These are phyloP conservation scores for Aegithalos caudatus DNA, from an alignment of 2,113 vertebrate species.

Conservation along the genomic window DNA sequence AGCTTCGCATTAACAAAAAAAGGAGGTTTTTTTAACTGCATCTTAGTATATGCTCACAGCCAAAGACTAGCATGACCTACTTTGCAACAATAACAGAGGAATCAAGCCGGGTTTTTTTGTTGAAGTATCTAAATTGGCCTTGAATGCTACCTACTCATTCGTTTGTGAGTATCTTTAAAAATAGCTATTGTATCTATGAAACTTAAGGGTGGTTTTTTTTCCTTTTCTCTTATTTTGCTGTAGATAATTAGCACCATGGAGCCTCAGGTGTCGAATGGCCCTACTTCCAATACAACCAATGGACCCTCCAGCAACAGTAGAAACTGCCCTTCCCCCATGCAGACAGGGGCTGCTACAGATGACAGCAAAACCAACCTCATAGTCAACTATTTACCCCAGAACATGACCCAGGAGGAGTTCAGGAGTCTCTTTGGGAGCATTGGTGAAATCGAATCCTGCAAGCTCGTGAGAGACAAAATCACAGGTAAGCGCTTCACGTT, in stretches of 20 bases:
- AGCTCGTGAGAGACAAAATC: conserved; percentile 98
- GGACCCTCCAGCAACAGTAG: conserved; percentile 97
- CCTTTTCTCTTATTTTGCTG: conserved; percentile 48
- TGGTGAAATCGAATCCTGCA: conserved; percentile 99
- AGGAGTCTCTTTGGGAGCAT: conserved; percentile 99
- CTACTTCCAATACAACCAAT: conserved; percentile 94
- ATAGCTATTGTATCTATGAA: conserved; percentile 65
- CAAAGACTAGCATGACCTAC: conserved; percentile 72
- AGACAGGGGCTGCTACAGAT: conserved; percentile 93
- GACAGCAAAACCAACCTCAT: conserved; percentile 99
- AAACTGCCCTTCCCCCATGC: conserved; percentile 99
- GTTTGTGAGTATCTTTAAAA: conserved; percentile 62
- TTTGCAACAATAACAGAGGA: conserved; percentile 77
- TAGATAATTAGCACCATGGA: conserved; percentile 99
- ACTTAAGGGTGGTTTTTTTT: conserved; percentile 20
- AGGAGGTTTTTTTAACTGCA: conserved; percentile 61
- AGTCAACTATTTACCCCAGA: conserved; percentile 99
- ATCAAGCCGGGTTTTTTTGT: conserved; percentile 66
- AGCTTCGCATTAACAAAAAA: conserved; percentile 78
- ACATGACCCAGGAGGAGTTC: conserved; percentile 99
- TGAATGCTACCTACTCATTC: conserved; percentile 65
- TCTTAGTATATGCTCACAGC: conserved; percentile 76
- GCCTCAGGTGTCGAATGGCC: conserved; percentile 98
- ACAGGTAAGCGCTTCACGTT: conserved; percentile 80
- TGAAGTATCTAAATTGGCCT: conserved; percentile 73